Conservation (phyloP, 2,888 invertebrate species). For the Ormyrus pomaceus region DNA sequence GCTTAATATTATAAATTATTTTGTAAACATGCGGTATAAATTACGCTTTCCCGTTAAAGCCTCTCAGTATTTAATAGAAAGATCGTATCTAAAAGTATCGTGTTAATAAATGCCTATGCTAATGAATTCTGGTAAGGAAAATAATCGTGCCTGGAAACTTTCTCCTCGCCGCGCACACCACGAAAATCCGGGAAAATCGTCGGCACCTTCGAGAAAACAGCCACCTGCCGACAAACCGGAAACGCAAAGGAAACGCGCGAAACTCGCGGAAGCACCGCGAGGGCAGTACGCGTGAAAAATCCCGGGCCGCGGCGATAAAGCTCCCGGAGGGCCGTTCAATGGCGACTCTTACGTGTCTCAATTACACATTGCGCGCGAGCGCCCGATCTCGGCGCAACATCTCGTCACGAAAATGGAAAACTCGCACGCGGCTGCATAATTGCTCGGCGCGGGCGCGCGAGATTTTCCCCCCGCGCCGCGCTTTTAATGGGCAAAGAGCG, state of each 20-base stretch:
- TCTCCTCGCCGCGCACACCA: background rate
- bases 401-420: slow-evolving; percentile 51
- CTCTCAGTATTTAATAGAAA: slow-evolving; percentile 15
- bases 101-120: slow-evolving; percentile 49
- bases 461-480: background rate
- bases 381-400: slow-evolving; percentile 20
- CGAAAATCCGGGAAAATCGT: background rate
- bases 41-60: slow-evolving; percentile 25
- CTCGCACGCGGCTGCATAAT: slow-evolving; percentile 37
- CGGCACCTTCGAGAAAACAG: too few relatives aligned
- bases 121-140: slow-evolving; percentile 47
- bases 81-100: slow-evolving; percentile 13
- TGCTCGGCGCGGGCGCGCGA: background rate
- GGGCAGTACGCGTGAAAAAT: slow-evolving; percentile 16
- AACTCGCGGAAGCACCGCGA: background rate
- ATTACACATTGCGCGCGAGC: slow-evolving; percentile 15
- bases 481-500: slow-evolving; percentile 15
- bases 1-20: slow-evolving; percentile 9
- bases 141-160: slow-evolving; percentile 14
- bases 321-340: background rate
- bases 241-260: background rate
- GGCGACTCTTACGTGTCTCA: slow-evolving; percentile 16
- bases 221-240: background rate
- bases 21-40: slow-evolving; percentile 5
- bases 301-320: too few relatives aligned